A percentile compares a stretch with the other conserved stretches of the same genome.
Conservation (phyloP, 2,888 invertebrate species). For the Temnothorax unifasciatus region DNA sequence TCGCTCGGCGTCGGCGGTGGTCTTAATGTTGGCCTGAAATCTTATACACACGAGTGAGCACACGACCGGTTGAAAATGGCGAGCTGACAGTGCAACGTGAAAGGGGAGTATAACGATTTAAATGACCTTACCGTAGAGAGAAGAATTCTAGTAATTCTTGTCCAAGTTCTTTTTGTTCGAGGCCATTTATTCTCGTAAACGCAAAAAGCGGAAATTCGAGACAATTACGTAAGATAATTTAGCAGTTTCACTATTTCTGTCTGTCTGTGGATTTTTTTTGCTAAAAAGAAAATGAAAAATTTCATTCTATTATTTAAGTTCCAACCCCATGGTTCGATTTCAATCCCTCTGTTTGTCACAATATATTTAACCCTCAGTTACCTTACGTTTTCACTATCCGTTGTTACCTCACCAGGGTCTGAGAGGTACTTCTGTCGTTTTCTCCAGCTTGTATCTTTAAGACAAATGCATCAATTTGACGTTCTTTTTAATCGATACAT, state of each 20-base stretch:
- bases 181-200: not conserved
- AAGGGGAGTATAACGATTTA: not conserved
- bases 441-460: no score
- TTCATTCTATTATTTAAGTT: no score
- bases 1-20: conserved; percentile 40
- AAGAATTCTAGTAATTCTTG: not conserved
- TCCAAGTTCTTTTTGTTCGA: not conserved
- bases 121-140: not conserved
- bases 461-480: no score
- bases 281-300: not conserved
- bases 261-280: not conserved
- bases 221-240: not conserved
- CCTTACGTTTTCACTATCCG: no score
- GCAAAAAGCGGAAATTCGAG: not conserved
- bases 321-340: no score
- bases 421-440: no score
- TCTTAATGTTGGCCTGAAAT: not conserved
- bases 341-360: no score
- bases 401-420: no score
- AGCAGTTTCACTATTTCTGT: not conserved
- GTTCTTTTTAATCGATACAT: no score
- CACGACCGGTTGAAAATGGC: not conserved
- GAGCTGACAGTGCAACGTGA: not conserved
- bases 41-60: not conserved
- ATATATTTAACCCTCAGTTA: no score